Percentiles rank a stretch among this genome's conserved stretches.
Conservation (phyloP, 1,140 invertebrate genomes). For the Euura lappo region DNA sequence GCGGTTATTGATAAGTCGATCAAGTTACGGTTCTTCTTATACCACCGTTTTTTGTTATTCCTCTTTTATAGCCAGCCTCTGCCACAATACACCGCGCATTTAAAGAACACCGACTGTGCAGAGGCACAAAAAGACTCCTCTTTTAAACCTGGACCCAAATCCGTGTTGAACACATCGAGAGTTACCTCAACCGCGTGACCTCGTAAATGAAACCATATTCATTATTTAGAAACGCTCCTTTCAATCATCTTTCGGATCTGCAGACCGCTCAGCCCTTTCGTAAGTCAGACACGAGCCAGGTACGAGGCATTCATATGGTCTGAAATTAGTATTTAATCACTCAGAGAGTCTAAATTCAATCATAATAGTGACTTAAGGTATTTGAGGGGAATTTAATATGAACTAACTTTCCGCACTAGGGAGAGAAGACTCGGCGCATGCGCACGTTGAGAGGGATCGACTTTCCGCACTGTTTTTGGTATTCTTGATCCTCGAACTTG, state of each 20-base stretch:
- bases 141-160: background rate
- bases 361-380: too few relatives aligned
- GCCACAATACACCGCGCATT: background rate
- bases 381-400: too few relatives aligned
- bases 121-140: background rate
- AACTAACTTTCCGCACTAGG: too few relatives aligned
- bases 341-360: too few relatives aligned
- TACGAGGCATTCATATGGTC: too few relatives aligned
- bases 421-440: too few relatives aligned
- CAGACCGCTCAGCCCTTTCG: background rate
- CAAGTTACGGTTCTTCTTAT: constrained; percentile 46
- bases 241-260: background rate
- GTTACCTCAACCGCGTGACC: background rate
- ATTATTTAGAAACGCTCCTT: background rate
- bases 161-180: background rate
- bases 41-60: background rate
- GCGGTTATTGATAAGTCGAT: constrained; percentile 63
- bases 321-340: too few relatives aligned
- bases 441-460: too few relatives aligned
- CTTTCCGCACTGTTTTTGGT: too few relatives aligned
- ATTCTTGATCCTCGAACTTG: too few relatives aligned
- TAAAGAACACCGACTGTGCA: background rate
- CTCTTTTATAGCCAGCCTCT: background rate
- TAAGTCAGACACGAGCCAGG: background rate
- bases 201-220: background rate